Conservation (phyloP, 2,113 vertebrate genomes). For the Rousettus leschenaultii region DNA sequence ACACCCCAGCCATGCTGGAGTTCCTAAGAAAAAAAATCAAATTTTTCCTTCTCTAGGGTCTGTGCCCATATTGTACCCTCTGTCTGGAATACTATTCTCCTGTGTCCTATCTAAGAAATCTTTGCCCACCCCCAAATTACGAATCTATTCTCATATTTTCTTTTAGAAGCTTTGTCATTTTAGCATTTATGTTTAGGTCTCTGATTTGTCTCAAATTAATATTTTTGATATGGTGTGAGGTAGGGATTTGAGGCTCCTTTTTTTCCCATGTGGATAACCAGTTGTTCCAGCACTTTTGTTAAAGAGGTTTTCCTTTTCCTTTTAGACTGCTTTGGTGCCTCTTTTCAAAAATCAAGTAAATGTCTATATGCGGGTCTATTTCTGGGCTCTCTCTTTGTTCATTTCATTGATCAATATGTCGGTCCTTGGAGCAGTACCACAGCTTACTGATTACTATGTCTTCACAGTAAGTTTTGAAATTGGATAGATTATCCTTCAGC, state of each 20-base stretch:
- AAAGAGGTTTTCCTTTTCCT: background rate
- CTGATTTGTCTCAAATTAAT: background rate
- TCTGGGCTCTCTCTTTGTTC: background rate
- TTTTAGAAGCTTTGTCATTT: background rate
- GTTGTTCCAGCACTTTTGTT: background rate
- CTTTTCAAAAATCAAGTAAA: background rate
- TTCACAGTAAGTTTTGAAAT: constrained; percentile 35
- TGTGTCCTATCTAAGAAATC: background rate
- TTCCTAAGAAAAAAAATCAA: background rate
- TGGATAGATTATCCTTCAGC: background rate
- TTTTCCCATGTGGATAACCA: background rate
- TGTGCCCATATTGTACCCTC: background rate
- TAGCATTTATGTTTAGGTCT: background rate
- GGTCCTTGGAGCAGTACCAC: background rate
- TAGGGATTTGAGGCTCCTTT: background rate
- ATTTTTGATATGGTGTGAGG: background rate
- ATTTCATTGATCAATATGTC: background rate
- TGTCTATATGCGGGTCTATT: background rate
- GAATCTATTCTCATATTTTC: background rate
- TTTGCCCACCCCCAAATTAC: background rate
- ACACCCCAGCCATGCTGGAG: background rate
- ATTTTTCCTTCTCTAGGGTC: background rate
- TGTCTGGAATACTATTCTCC: background rate
- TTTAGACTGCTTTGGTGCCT: background rate
- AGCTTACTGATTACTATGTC: background rate